Conservation (phyloP, 2,797 vertebrate genomes). For the Chaetophractus vellerosus region DNA sequence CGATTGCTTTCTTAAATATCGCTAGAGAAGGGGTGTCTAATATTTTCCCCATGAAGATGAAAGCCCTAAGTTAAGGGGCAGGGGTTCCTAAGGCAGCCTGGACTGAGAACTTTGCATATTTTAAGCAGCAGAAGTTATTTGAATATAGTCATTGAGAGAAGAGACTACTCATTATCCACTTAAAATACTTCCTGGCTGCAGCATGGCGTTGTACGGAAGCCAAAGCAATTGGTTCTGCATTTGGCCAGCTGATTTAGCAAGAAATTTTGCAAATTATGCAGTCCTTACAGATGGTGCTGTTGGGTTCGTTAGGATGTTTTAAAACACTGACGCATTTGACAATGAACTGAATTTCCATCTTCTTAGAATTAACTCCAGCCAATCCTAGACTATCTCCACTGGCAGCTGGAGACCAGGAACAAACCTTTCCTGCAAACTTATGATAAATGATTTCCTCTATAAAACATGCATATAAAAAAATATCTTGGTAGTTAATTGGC, state of each 20-base stretch:
- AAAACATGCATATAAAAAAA: conserved; percentile 55
- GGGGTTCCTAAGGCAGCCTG: conserved; percentile 56
- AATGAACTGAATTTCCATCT: conserved; percentile 53
- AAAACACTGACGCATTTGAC: conserved; percentile 75
- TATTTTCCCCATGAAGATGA: neutral
- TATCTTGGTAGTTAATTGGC: conserved; percentile 49
- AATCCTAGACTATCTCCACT: conserved; percentile 7
- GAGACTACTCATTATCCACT: conserved; percentile 82
- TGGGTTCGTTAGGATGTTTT: conserved; percentile 76
- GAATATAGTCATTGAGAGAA: conserved; percentile 77
- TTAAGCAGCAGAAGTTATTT: conserved; percentile 77
- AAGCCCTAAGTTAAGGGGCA: conserved; percentile 29
- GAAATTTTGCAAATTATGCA: conserved; percentile 79
- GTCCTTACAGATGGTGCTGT: conserved; percentile 75
- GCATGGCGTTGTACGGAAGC: conserved; percentile 33
- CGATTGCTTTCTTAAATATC: conserved; percentile 58
- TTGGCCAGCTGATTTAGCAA: conserved; percentile 83
- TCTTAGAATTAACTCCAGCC: neutral
- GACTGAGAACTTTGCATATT: conserved; percentile 59
- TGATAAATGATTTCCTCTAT: conserved; percentile 72
- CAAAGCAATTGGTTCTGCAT: conserved; percentile 75
- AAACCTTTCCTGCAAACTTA: conserved; percentile 52
- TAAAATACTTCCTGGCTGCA: conserved; percentile 79
- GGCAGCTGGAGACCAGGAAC: conserved; percentile 23
- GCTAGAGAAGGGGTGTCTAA: conserved; percentile 9